Base-by-base conservation (phyloP, 2,113 vertebrate genomes). In the Boleophthalmus pectinirostris region DNA sequence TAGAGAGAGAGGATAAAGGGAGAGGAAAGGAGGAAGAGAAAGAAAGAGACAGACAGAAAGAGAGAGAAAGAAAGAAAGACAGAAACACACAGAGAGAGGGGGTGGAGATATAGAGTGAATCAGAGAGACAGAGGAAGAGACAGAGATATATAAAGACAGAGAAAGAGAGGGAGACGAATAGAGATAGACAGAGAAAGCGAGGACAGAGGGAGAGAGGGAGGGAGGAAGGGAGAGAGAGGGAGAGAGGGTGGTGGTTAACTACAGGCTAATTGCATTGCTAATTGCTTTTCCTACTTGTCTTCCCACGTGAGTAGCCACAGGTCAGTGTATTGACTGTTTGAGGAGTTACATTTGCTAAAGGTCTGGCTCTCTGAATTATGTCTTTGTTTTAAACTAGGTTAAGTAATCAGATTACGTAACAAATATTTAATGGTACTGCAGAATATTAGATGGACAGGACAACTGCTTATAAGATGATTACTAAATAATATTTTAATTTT, bases 201-300 rank as follows among this genome's bases (percentile, higher is more conserved):
- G 29, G 29, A 29, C 29, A 29, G 4, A 29, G 29, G 4, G n/a
- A n/a, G n/a, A 29, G 29, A 29, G 29, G 4, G 29, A 29, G 38
- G 38, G 38, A 43, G 10, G 10, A 10, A 43, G 8, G 10, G 38
- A 43, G 38, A 38, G 38, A 54, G 51, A 11, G 2, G 21, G n/a
- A 9, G n/a, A 20, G 3, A 7, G 61, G 38, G 46, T 21, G n/a
- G 67, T 3, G 23, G 57, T 58, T 78, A 56, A n/a, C 12, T 1
- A 0, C 60, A 21, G 0, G 5, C n/a, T 70, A 58, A 73, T 53
- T 74, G 18, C 20, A 74, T 75, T 71, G 25, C 2, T 70, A 58
- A 73, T 53, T 74, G 18, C 16, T 78, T 75, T 71, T 29, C 2
- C 16, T 20, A 47, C 56, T 45, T 8, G 20, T 71, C 15, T 23